These are phyloP conservation scores for Celastrina argiolus DNA, from an alignment of 2,888 invertebrate species.

Conservation along the genomic window DNA sequence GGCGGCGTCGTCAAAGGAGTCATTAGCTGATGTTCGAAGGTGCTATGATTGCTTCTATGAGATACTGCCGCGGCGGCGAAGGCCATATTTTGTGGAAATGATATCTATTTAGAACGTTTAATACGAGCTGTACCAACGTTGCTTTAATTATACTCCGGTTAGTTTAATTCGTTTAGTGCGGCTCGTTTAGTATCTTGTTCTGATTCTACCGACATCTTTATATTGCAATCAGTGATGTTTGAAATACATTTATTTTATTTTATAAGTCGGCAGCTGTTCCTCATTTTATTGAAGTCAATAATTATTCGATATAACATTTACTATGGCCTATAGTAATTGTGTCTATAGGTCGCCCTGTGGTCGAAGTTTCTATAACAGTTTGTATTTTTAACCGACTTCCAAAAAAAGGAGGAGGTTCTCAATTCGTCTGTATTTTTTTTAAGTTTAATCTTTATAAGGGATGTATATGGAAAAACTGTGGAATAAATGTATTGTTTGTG, in stretches of 20 bases:
- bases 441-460: too few species aligned
- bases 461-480: too few species aligned
- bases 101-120: constrained; percentile 28
- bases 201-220: not conserved
- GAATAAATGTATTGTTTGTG: too few species aligned
- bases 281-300: too few species aligned
- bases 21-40: constrained; percentile 55
- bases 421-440: too few species aligned
- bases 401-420: too few species aligned
- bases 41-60: constrained; percentile 63
- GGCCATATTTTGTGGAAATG: constrained; percentile 32
- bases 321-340: too few species aligned
- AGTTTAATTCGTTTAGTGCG: constrained; percentile 23
- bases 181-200: constrained; percentile 6
- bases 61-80: constrained; percentile 31
- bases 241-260: too few species aligned
- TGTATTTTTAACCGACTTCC: too few species aligned
- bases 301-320: too few species aligned
- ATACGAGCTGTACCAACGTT: constrained; percentile 18
- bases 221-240: not conserved
- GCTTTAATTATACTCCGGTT: constrained; percentile 24
- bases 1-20: constrained; percentile 61
- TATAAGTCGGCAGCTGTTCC: not conserved
- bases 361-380: too few species aligned
- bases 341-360: too few species aligned